Evolutionary conservation across 2,888 invertebrate species (phyloP).

Genomic region (Drosophila percnosoma): DNA sequence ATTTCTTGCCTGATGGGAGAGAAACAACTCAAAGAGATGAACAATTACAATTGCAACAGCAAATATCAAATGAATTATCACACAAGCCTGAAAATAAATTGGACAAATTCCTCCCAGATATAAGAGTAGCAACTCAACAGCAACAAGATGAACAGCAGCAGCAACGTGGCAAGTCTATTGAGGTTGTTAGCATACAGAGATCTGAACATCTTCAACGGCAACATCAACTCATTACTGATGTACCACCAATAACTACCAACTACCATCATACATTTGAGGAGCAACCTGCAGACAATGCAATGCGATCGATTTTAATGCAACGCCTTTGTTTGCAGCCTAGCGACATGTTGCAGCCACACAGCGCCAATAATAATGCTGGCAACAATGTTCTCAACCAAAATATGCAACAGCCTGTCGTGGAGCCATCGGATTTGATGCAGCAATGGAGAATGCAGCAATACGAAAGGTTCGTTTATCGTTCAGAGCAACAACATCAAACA

Average conservation of each 20-base stretch:
- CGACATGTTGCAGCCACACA: background rate
- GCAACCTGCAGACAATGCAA: constrained; percentile 5
- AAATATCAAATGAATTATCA: background rate
- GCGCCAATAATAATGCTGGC: constrained; percentile 4
- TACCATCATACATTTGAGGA: background rate
- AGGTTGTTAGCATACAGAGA: no score
- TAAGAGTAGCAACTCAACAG: background rate
- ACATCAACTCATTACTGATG: constrained; percentile 7
- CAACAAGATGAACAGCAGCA: background rate
- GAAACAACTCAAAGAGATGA: background rate
- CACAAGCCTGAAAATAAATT: background rate
- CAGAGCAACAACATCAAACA: constrained; percentile 6
- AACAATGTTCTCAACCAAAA: constrained; percentile 13
- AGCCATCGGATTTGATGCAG: background rate
- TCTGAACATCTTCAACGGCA: constrained; percentile 2
- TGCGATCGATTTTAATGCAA: constrained; percentile 24
- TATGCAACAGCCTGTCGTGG: constrained; percentile 14
- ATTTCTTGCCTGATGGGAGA: background rate
- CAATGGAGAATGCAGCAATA: constrained; percentile 27
- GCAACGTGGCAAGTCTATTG: background rate
- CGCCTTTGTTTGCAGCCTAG: constrained; percentile 27
- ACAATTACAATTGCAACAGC: no score
- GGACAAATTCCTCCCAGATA: background rate
- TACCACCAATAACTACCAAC: background rate
- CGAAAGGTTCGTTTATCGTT: background rate